Base-by-base conservation (phyloP, 2,113 vertebrate species). In the Dendrocopos noguchii region DNA sequence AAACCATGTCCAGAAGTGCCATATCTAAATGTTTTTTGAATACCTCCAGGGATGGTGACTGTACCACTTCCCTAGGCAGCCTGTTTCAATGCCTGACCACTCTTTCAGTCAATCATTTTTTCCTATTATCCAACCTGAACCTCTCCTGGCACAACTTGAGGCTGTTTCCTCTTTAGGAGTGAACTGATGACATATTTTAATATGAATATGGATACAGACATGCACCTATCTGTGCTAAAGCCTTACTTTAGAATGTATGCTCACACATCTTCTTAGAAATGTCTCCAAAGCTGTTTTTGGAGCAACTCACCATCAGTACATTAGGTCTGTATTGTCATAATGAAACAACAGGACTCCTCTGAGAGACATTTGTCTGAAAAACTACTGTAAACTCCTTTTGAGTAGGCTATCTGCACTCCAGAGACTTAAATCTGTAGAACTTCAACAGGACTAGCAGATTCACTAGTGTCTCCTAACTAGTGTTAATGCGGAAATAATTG, bases 351-450 rank as follows among this genome's bases (percentile, higher is more conserved):
- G 50, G 65, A 46, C 70, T 94, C 90, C 80, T 96, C 60, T 92
- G 87, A 94, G 90, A 95, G 31, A 29, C 57, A 59, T 91, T 87
- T 93, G 57, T 80, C 90, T 90, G 73, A 60, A 80, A 94, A 96
- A 84, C 82, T 72, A 56, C 84, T 67, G 84, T 92, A 84, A 93
- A 91, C 42, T 80, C 92, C 81, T 86, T 92, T 81, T 93, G 80
- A 93, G 85, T 68, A 65, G 87, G 87, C 79, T 87, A 84, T 22
- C 79, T 85, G 82, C 68, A 68, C 87, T 92, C 92, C 47, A 60
- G 82, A 93, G 87, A 94, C 66, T 94, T 90, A 84, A 88, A 91
- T 91, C 34, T 33, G 73, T 93, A 64, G 77, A 88, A 96, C 53
- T 86, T 94, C 57, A 74, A 77, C 31, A 2, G 92, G 78, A 84